Conservation (phyloP, 1,140 invertebrate genomes). For the Drosophila orosa region DNA sequence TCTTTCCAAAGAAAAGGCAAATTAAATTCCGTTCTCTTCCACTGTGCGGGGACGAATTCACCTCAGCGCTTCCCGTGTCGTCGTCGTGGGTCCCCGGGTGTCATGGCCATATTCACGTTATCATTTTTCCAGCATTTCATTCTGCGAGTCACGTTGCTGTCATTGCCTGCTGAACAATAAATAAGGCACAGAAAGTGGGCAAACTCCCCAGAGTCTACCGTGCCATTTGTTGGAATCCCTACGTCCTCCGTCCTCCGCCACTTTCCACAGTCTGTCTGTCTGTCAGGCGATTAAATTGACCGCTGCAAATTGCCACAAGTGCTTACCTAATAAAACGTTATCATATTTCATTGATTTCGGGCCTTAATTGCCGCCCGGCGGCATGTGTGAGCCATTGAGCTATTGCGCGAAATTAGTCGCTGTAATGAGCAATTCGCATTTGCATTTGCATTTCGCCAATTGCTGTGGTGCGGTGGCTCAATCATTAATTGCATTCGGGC, state of each 20-base stretch:
- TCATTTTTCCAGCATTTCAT: slow-evolving; percentile 74
- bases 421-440: slow-evolving; percentile 38
- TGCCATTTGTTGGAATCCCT: slow-evolving; percentile 1
- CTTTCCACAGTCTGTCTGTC: neutral
- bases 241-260: neutral
- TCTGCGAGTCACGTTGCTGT: slow-evolving; percentile 66
- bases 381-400: slow-evolving; percentile 27
- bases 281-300: slow-evolving; percentile 48
- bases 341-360: slow-evolving; percentile 60
- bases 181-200: slow-evolving; percentile 36
- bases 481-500: slow-evolving; percentile 63
- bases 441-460: slow-evolving; percentile 41
- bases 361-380: slow-evolving; percentile 37
- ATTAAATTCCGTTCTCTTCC: slow-evolving; percentile 4
- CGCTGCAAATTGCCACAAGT: slow-evolving; percentile 30
- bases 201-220: slow-evolving; percentile 5
- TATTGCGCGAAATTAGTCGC: slow-evolving; percentile 23
- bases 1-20: neutral
- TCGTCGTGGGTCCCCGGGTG: slow-evolving; percentile 9
- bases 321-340: slow-evolving; percentile 45
- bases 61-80: slow-evolving; percentile 10
- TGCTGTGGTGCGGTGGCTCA: slow-evolving; percentile 30
- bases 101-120: slow-evolving; percentile 69
- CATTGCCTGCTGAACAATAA: slow-evolving; percentile 60
- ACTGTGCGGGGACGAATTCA: slow-evolving; percentile 15